These are phyloP conservation scores for Triplophysa bombifrons DNA, from an alignment of 2,797 vertebrate species.

Conservation along the genomic window DNA sequence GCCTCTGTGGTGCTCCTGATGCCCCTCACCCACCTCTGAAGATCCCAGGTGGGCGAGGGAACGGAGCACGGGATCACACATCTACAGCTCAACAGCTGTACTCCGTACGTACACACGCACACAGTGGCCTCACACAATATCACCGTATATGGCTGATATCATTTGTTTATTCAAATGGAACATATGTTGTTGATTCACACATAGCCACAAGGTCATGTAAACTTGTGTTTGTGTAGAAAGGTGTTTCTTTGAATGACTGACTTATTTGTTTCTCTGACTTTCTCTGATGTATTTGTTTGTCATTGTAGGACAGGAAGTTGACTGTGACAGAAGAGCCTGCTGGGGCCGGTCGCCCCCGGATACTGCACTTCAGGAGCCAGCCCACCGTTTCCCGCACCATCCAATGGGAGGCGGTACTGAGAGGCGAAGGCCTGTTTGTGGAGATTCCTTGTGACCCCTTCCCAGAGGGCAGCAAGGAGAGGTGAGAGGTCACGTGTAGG, in stretches of 20 bases:
- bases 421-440: constrained; percentile 77
- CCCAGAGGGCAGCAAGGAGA: constrained; percentile 85
- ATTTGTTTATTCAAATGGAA: too few relatives aligned
- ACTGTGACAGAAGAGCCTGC: constrained; percentile 82
- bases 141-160: too few relatives aligned
- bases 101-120: constrained; percentile 69
- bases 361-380: constrained; percentile 81
- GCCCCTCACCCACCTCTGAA: constrained; percentile 76
- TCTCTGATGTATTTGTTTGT: neutral
- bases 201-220: neutral
- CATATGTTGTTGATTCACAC: too few relatives aligned
- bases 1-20: constrained; percentile 78
- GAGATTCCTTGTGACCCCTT: constrained; percentile 79
- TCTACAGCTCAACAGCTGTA: constrained; percentile 75
- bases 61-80: constrained; percentile 73
- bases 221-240: too few relatives aligned
- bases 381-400: constrained; percentile 74
- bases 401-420: constrained; percentile 80
- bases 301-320: constrained; percentile 80
- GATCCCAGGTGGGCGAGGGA: constrained; percentile 78
- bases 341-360: constrained; percentile 75
- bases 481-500: constrained; percentile 64
- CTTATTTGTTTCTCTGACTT: neutral
- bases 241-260: neutral
- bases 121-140: too few relatives aligned